phyloP scores from a whole-genome alignment of 23 tunicate species.

The Halocynthia roretzi region DNA sequence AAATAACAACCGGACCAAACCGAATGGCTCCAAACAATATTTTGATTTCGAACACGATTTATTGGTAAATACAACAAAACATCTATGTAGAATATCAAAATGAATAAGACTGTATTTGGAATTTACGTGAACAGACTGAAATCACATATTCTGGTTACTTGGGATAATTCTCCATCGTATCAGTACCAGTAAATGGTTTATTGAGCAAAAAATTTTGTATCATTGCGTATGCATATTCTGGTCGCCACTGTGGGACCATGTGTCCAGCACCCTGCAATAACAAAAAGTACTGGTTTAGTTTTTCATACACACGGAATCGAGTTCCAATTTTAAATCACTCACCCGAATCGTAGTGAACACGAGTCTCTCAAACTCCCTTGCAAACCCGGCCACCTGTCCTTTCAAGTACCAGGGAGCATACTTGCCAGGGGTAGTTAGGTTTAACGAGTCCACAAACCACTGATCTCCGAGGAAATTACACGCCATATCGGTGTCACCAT shows the following conservation, averaged over 20 bases:
- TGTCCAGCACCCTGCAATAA: constrained; percentile 92
- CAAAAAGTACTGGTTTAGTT: not conserved
- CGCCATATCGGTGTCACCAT: constrained; percentile 92
- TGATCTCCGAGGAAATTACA: constrained; percentile 79
- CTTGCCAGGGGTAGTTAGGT: constrained; percentile 10
- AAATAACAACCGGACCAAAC: too few relatives aligned
- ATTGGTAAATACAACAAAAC: too few relatives aligned
- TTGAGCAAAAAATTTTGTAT: constrained; percentile 68
- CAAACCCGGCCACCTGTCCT: constrained; percentile 82
- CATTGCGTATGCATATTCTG: constrained; percentile 67
- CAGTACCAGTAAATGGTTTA: constrained; percentile 25
- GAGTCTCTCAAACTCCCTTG: constrained; percentile 23
- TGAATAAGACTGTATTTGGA: too few relatives aligned
- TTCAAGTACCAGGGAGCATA: constrained; percentile 69
- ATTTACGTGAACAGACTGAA: too few relatives aligned
- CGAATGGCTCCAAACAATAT: too few relatives aligned
- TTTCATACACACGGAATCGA: not conserved
- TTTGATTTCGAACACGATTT: too few relatives aligned
- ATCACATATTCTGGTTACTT: too few relatives aligned
- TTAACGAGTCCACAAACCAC: constrained; percentile 57
- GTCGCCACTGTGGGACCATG: constrained; percentile 99
- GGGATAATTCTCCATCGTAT: too few relatives aligned
- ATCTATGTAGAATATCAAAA: too few relatives aligned
- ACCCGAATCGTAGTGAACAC: constrained; percentile 76
- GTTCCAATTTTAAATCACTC: constrained; percentile 12